Evolutionary conservation across 1,140 invertebrate genomes (phyloP).

Genomic region (Papilio machaon): DNA sequence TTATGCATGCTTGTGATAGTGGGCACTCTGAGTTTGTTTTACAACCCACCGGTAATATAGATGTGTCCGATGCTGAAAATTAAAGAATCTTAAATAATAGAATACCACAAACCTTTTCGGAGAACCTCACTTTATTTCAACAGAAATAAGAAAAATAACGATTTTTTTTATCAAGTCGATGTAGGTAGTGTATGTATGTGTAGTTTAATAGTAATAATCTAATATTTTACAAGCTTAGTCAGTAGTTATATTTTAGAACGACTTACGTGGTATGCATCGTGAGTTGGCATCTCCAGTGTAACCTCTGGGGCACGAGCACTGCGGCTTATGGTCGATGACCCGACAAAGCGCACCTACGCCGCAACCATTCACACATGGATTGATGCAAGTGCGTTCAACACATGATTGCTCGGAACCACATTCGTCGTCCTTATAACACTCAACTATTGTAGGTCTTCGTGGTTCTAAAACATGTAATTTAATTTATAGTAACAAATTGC

Average conservation of each 20-base stretch:
- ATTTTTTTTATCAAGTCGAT: too few relatives aligned
- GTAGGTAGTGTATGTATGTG: too few relatives aligned
- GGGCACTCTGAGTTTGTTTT: constrained; percentile 90
- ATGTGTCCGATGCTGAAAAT: constrained; percentile 80
- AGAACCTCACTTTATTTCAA: too few relatives aligned
- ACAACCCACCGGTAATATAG: constrained; percentile 85
- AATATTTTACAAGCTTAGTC: constrained; percentile 11
- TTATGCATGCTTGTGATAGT: constrained; percentile 90
- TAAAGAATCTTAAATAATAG: neutral
- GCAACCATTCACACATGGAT: constrained; percentile 90
- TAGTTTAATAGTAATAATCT: neutral
- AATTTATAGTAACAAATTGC: neutral
- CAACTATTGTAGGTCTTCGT: constrained; percentile 80
- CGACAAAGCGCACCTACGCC: constrained; percentile 90
- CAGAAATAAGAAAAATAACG: too few relatives aligned
- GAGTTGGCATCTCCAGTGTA: constrained; percentile 88
- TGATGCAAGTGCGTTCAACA: constrained; percentile 88
- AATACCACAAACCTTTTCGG: too few relatives aligned
- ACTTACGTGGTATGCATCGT: constrained; percentile 90
- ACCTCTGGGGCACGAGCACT: constrained; percentile 90
- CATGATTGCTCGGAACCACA: constrained; percentile 89
- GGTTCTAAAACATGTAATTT: constrained; percentile 67
- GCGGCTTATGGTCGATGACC: constrained; percentile 87
- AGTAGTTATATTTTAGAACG: constrained; percentile 27
- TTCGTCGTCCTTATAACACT: constrained; percentile 90